Evolutionary conservation across 2,113 vertebrate genomes (phyloP), one percentile per base, ranked within the genome.

Genomic region (Sitta europaea): DNA sequence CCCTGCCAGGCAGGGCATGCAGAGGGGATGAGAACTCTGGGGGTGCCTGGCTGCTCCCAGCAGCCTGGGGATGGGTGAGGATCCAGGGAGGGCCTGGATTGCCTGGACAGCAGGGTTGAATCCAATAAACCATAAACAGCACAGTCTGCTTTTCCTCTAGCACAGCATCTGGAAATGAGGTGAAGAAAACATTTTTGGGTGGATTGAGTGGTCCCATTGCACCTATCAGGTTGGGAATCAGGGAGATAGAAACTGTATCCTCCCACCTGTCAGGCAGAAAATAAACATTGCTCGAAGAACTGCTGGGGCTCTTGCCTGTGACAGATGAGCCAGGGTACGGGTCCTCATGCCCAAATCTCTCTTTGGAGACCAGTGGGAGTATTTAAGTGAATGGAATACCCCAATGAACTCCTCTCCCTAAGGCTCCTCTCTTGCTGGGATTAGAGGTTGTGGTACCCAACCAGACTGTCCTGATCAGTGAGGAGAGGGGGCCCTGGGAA

Each of bases 251-350:
- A 40, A n/a, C 61, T 68, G 38, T 16, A 63, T 47, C 74, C 54
- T 85, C 28, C 28, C 35, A 14, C 35, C 54, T 53, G 50, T 28
- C 76, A 76, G 35, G 92, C 10, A 62, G 71, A 73, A 73, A 76
- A 76, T 10, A 29, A 76, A 35, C 3, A 2, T 62, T 54, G 50
- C 53, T 23, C 47, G 51, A 55, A 31, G 29, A 48, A 53, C 19
- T 87, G 65, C 53, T 28, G 16, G 20, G 27, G 38, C 35, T 79
- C 43, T 54, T 42, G 50, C 33, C 78, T 43, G 51, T 0, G 4
- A n/a, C 25, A 48, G 59, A 43, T 3, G 15, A 68, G 43, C 22
- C 25, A 28, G 1, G 2, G 3, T 12, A 45, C 1, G 1, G 22
- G 7, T 78, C 4, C 25, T 24, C 5, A 2, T 43, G 35, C 55